Evolutionary conservation across 2,888 invertebrate species (phyloP).

Genomic region (Amblyjoppa fuscipennis): DNA sequence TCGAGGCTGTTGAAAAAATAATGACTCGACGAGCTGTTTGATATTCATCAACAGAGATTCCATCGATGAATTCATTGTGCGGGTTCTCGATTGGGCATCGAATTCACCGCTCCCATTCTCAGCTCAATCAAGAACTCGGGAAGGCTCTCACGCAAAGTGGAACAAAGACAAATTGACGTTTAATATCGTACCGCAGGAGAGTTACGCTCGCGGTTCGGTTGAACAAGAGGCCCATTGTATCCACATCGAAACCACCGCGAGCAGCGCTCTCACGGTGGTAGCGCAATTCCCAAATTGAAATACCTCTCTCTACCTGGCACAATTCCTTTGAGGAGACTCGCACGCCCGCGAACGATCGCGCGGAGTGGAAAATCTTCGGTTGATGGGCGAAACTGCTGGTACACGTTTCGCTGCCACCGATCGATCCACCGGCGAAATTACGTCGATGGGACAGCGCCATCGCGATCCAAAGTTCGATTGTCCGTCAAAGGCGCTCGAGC

Average conservation of each 20-base stretch:
- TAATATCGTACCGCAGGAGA: conserved; percentile 28
- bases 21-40: not conserved
- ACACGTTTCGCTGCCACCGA: not conserved
- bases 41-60: not conserved
- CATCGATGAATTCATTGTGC: not conserved
- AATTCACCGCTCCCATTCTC: not conserved
- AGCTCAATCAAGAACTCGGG: not conserved
- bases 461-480: not conserved
- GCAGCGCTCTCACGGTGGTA: not conserved
- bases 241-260: conserved; percentile 10
- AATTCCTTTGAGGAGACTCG: conserved; percentile 1
- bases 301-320: conserved; percentile 28
- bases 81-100: not conserved
- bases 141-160: not conserved
- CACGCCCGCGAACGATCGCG: not conserved
- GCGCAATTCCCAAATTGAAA: conserved; percentile 64
- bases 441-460: not conserved
- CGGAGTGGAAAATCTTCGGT: not conserved
- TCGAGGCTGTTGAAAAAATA: not conserved
- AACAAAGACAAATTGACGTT: conserved; percentile 17
- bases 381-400: not conserved
- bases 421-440: not conserved
- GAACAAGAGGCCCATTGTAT: conserved; percentile 58
- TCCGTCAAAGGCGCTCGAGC: not conserved
- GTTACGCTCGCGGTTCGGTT: conserved; percentile 43